Percentiles rank a stretch among this genome's conserved stretches.
Evolutionary conservation across 2,888 invertebrate species (phyloP).

Genomic region (Trissolcus brochymenae): DNA sequence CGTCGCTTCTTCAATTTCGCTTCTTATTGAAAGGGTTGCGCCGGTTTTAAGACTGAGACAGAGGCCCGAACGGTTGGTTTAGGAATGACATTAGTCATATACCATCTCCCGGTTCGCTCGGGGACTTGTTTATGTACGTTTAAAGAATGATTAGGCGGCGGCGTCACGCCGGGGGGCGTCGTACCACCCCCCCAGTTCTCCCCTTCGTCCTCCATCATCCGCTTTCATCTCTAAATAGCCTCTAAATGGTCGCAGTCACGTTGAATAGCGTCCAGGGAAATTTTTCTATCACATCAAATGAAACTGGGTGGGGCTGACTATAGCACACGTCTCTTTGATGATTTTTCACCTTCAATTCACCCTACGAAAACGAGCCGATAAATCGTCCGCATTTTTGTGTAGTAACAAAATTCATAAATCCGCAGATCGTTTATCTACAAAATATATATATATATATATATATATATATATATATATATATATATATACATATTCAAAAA

Average conservation of each 20-base stretch:
- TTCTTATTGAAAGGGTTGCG: slow-evolving; percentile 51
- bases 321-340: no score
- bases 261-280: slow-evolving; percentile 22
- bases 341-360: no score
- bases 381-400: no score
- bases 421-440: no score
- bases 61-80: slow-evolving; percentile 61
- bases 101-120: slow-evolving; percentile 61
- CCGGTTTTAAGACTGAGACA: slow-evolving; percentile 37
- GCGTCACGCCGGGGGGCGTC: slow-evolving; percentile 71
- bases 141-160: slow-evolving; percentile 76
- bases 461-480: no score
- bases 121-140: slow-evolving; percentile 75
- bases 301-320: background rate
- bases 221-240: slow-evolving; percentile 44
- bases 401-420: no score
- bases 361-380: no score
- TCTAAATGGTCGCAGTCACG: slow-evolving; percentile 37
- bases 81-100: slow-evolving; percentile 74
- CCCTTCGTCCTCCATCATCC: slow-evolving; percentile 38
- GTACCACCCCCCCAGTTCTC: slow-evolving; percentile 59
- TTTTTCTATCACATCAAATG: slow-evolving; percentile 18
- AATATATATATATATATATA: no score
- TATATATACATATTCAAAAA: no score
- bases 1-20: slow-evolving; percentile 63